Evolutionary conservation across 1,140 invertebrate genomes (phyloP), one percentile per base, ranked within the genome.

Genomic region (Oedothorax gibbosus): DNA sequence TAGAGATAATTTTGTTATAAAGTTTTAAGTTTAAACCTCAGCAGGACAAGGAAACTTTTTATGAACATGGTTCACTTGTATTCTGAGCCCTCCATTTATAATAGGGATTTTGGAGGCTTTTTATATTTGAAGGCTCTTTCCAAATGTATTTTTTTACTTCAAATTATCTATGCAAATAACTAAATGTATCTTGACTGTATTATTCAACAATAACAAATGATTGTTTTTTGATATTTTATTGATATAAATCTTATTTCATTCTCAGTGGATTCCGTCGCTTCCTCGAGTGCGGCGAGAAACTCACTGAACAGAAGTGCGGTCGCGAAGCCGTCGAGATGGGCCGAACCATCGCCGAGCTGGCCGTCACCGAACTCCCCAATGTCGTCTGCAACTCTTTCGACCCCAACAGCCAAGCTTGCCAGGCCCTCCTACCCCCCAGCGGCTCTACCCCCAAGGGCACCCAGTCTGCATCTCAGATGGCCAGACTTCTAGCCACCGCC

Each of bases 251-350:
- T 21, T 35, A 50, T 56, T 69, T 72, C 21, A 20, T 72, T 76
- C 76, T 18, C 51, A 84, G 81, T 14, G 81, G 81, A 66, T 84
- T 84, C 81, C 71, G 81, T 14, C 71, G 72, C 65, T 84, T 84
- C 81, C 60, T 84, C 14, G 81, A 76, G 20, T 84, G 81, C 11
- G 81, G 81, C 15, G 84, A 84, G 49, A 82, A 77, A 20, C 68
- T 82, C 7, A 82, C 81, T 6, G 84, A 79, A 77, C 72, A 86
- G 15, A 87, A 87, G 51, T 87, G 86, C 56, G 86, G 86, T 35
- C 75, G 84, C 20, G 86, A 87, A 65, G 86, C 86, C 9, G 84
- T 87, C 14, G 84, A 87, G 21, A 84, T 87, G 69, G 84, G 82
- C 15, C 21, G 76, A 0, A 79, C 77, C 53, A 49, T 87, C 53